Base-by-base conservation (phyloP, 2,113 vertebrate species). In the Chaetodon trifascialis region DNA sequence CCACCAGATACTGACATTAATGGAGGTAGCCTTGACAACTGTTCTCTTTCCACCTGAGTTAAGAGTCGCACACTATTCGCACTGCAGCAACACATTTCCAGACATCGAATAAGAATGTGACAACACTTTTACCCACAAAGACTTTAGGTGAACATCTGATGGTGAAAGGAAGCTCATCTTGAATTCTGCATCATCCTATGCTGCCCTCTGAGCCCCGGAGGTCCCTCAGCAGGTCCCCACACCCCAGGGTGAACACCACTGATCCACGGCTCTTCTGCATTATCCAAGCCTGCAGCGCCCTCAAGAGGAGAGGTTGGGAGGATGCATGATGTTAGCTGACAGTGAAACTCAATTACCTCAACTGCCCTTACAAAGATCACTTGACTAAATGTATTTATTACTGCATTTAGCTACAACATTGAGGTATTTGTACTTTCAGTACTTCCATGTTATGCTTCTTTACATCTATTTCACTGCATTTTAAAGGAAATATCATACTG, bases 1-100 rank as follows among this genome's bases (percentile, higher is more conserved):
- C 42, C 60, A 65, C 66, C 62, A 68, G 25, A 84, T 72, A 75
- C 65, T 79, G 76, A 85, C 77, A 79, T 83, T 67, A 79, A 79
- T 84, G 46, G 80, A 59, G 66, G 63, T 59, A 66, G 38, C 73
- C 63, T 62, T 69, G 82, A 60, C 36, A 76, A 67, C n/a, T 56
- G 46, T 67, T 63, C 52, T 77, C 40, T 44, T 19, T 38, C 19
- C 36, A 64, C 23, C 23, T 25, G 38, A 51, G 66, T 69, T 52
- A 69, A 60, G 42, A 63, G 51, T 21, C 6, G 62, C 2, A 38
- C 40, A 59, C 36, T 42, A 7, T 25, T 74, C 47, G 3, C 34
- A 51, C 15, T 19, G 58, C 64, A 23, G 38, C 77, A 17, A 11
- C 40, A 19, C 40, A 2, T 11, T 25, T 17, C 21, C 14, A 34